Evolutionary conservation across 2,888 invertebrate species (phyloP), one percentile per base, ranked within the genome.

Genomic region (Lasius platythorax): DNA sequence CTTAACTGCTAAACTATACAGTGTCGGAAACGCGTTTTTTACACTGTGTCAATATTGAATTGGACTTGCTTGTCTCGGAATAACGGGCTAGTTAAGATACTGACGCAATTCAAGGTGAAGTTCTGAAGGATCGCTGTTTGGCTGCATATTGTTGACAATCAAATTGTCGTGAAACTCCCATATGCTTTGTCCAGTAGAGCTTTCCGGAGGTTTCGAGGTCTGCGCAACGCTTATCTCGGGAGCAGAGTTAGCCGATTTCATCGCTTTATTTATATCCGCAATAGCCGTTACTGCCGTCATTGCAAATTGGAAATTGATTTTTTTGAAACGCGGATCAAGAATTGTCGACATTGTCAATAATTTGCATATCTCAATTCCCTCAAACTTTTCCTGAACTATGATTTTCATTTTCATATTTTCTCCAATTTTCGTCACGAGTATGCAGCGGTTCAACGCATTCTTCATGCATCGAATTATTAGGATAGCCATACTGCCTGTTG

Each of bases 391-490:
- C 11, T 58, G 23, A 58, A 58, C 23, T 58, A 58, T 58, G 11
- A 58, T 11, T 58, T 28, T 58, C 58, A 28, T 12, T 11, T 58
- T 58, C 58, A 58, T 23, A 58, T 58, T 12, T 58, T 58, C 12
- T 58, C 58, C 58, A 5, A 58, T 28, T 28, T 58, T 58, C 4
- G 58, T 58, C 23, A 58, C 23, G 23, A 23, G 23, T 58, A 12
- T 58, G 58, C 58, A 58, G 11, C 12, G 2, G 12, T 58, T 23
- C 12, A 58, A 58, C 23, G 12, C 2, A 58, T 9, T 58, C 11
- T 58, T 23, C 58, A 58, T 58, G 58, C 58, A 58, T 58, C 58
- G 5, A 58, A 58, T 28, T 58, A 58, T 58, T 58, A 23, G 58
- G 12, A 58, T 58, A 58, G 58, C 23, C 11, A 58, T 58, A 58